Conservation (phyloP, 2,888 invertebrate species). For the Caenorhabditis uteleia region DNA sequence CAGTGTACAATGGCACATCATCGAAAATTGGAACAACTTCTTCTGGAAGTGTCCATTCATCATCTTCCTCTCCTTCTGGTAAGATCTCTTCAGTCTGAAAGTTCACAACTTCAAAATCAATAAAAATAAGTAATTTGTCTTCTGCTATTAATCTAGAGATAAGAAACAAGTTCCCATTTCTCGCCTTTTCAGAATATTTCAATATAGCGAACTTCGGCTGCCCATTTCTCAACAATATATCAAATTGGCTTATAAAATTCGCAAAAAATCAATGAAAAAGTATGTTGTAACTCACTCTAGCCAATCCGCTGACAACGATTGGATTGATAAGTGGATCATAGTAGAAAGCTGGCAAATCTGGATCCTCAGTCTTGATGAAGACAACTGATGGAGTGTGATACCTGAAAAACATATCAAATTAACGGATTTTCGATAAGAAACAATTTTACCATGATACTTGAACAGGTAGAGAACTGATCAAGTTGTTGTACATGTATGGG, state of each 20-base stretch:
- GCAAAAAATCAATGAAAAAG: no score
- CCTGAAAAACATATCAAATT: constrained; percentile 75
- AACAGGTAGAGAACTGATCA: constrained; percentile 82
- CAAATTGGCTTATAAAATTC: constrained; percentile 19
- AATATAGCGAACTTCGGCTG: constrained; percentile 41
- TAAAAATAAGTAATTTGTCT: constrained; percentile 7
- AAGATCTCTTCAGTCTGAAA: constrained; percentile 77
- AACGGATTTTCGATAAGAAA: background rate
- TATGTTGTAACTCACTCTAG: constrained; percentile 66
- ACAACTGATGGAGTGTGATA: constrained; percentile 99
- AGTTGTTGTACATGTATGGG: constrained; percentile 95
- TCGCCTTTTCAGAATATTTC: constrained; percentile 28
- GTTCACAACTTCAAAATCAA: no score
- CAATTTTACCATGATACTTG: constrained; percentile 86
- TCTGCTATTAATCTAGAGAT: constrained; percentile 23
- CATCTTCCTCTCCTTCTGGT: constrained; percentile 83
- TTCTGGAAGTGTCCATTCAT: constrained; percentile 89
- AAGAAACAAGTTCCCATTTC: constrained; percentile 5
- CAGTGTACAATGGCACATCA: constrained; percentile 88
- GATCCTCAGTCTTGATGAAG: constrained; percentile 99
- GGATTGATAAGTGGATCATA: constrained; percentile 99
- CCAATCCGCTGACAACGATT: constrained; percentile 89
- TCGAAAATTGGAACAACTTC: constrained; percentile 86
- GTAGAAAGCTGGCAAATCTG: constrained; percentile 98
- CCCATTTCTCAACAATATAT: constrained; percentile 11